Conservation (phyloP, 2,797 vertebrate species). For the Morus bassanus region DNA sequence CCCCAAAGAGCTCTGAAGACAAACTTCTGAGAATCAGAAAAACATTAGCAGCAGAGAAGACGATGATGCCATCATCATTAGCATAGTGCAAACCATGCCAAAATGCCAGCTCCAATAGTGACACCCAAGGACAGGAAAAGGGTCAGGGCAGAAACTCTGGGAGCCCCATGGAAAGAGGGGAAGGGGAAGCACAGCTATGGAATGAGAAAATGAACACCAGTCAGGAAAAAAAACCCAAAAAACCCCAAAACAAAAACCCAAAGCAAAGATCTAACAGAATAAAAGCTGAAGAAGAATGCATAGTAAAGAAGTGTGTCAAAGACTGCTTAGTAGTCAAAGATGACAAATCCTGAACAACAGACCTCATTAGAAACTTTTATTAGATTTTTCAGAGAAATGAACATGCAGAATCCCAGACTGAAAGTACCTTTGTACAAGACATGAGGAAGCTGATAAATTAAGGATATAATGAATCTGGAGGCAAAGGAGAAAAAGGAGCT, state of each 20-base stretch:
- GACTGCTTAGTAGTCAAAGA: not conserved
- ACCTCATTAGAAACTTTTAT: not conserved
- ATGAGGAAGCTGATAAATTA: not conserved
- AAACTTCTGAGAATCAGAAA: not conserved
- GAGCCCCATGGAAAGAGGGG: not conserved
- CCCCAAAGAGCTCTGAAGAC: not conserved
- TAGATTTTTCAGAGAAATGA: not conserved
- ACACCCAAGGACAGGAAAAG: not conserved
- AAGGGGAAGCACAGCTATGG: not conserved
- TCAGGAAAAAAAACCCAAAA: not conserved
- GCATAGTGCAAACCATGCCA: not conserved
- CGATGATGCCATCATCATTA: no score
- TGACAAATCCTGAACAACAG: not conserved
- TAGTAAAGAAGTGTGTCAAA: not conserved
- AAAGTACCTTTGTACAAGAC: not conserved
- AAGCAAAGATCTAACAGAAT: not conserved
- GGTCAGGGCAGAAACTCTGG: not conserved
- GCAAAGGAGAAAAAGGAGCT: not conserved
- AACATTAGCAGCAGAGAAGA: not conserved
- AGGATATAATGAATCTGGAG: not conserved
- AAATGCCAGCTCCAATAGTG: not conserved
- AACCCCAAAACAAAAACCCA: not conserved
- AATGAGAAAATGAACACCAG: not conserved
- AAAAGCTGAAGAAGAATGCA: not conserved
- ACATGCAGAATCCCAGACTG: not conserved